Evolutionary conservation across 2,113 vertebrate species (phyloP).

Genomic region (Cyprinodon variegatus): DNA sequence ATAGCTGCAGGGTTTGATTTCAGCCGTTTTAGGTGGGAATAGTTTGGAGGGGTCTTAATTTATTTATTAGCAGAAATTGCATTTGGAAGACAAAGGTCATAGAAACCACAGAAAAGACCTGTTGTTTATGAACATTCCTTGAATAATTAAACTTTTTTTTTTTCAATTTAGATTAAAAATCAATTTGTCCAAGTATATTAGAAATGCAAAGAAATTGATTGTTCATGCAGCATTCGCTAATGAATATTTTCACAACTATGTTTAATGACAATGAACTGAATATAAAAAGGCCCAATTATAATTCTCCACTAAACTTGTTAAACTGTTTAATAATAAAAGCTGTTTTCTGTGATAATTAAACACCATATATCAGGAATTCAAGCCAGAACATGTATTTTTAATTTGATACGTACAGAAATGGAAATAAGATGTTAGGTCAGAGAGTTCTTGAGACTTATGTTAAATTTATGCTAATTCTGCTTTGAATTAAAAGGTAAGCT

Average conservation of each 20-base stretch:
- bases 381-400: conserved; percentile 9
- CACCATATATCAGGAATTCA: not conserved
- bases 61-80: too few relatives aligned
- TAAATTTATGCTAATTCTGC: not conserved
- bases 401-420: not conserved
- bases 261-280: not conserved
- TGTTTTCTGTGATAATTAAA: conserved; percentile 30
- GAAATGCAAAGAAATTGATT: not conserved
- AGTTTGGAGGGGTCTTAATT: too few relatives aligned
- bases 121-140: too few relatives aligned
- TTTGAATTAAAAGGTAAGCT: not conserved
- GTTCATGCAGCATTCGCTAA: not conserved
- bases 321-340: conserved; percentile 25
- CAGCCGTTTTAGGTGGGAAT: too few relatives aligned
- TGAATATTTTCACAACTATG: not conserved
- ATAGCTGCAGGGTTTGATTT: too few relatives aligned
- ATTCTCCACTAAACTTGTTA: conserved; percentile 9
- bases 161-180: too few relatives aligned
- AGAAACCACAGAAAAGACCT: too few relatives aligned
- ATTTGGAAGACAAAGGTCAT: too few relatives aligned
- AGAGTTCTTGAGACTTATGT: conserved; percentile 7
- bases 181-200: not conserved
- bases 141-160: too few relatives aligned
- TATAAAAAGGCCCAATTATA: not conserved
- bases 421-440: not conserved